Base-by-base conservation (phyloP, 2,888 invertebrate species). In the Cyclophora albipunctata region DNA sequence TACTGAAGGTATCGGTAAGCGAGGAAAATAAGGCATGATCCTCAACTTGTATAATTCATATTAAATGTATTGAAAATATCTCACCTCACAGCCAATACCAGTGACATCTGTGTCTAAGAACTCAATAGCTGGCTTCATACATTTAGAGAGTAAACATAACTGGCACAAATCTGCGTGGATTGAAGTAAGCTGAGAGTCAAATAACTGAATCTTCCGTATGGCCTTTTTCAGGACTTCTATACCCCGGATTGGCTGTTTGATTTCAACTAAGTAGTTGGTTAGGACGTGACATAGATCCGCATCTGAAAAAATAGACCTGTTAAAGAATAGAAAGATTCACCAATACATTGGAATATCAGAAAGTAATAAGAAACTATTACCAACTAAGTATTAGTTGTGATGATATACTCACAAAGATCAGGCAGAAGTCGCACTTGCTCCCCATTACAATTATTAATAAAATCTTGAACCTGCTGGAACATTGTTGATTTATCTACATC, bases 151-250 rank as follows among this genome's bases (percentile, higher is more conserved):
- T 47, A 99, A 90, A 84, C 98, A 97, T 20, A 98, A 89, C 80
- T 97, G 96, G 75, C 97, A 97, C 49, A 98, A 90, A 83, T 97
- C 97, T 7, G 97, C 95, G 84, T 99, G 98, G 60, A 98, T 93
- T 3, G 98, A 95, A 37, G 98, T 98, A 57, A 98, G 86, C 79
- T 98, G 98, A 7, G 96, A 94, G 66, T 96, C 95, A 81, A 93
- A 93, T 33, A 95, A 82, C 73, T 96, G 95, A 62, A 98, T 93
- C 81, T 97, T 97, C 60, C 93, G 91, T 59, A 98, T 96, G 7
- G 97, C 97, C 72, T 92, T 93, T 58, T 92, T 91, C 48, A 98
- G 76, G 48, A 97, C 89, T 71, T 92, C 92, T 52, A 98, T 96
- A 20, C 98, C 98, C 71, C 93, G 90, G 62, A 96, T 91, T 33